Evolutionary conservation across 2,113 vertebrate genomes (phyloP), one percentile per base, ranked within the genome.

Genomic region (Centropus bengalensis): DNA sequence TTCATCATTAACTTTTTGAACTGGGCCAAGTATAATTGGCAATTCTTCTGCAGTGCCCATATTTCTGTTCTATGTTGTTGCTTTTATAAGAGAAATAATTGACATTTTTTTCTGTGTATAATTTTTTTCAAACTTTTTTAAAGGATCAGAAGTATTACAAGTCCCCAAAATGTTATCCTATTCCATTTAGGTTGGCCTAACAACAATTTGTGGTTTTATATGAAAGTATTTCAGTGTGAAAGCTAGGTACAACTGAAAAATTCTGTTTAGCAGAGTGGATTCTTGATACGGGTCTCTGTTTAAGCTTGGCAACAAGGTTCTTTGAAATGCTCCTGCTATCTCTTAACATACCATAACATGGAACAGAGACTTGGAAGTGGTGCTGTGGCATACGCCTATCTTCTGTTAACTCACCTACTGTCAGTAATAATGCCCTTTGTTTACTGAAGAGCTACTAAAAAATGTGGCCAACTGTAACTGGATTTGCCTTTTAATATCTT

Each of bases 1-100:
- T 96, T 95, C 56, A 89, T 94, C 79, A 80, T 94, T 97, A 96
- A 94, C 95, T 87, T 97, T 85, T 89, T 89, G 94, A 96, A 91
- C 87, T 3, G 0, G 91, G 64, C 85, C 84, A 88, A 91, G 68
- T 81, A 80, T 94, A 95, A 95, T 95, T 95, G 91, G 94, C 92
- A 91, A 96, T 93, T 86, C 88, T 91, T 82, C 68, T 86, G 82
- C 90, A 90, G 77, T 0, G 1, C 93, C 85, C 30, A 90, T 94
- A 95, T 96, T 80, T 96, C 91, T 95, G 76, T 67, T 77, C 96
- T 95, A 94, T 71, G 68, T 64, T 7, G 21, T 54, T 95, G 68
- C 71, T 93, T 91, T 94, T 88, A 81, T 45, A 96, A 79, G 36
- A 94, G 75, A 96, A 95, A 74, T 93, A 96, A 97, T 91, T 94